phyloP scores from a whole-genome alignment of 1,140 invertebrate species.

The Drosophila murphyi region DNA sequence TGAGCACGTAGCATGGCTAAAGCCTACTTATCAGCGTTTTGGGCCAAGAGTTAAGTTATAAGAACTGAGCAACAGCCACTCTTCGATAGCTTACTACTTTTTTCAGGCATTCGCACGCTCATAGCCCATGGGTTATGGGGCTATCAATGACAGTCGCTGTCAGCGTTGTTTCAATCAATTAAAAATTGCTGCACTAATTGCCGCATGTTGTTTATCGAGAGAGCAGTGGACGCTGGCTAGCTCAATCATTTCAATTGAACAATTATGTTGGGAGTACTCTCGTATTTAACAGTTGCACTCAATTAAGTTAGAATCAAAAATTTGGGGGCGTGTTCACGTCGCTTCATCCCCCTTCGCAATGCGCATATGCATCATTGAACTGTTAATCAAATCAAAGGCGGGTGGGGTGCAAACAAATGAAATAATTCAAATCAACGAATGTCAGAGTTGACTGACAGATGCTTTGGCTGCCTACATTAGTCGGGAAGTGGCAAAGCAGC shows the following conservation, averaged over 20 bases:
- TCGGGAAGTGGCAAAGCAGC: conserved; percentile 19
- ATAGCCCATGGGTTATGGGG: conserved; percentile 6
- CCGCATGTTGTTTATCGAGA: conserved; percentile 56
- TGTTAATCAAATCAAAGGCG: conserved; percentile 39
- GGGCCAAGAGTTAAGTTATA: conserved; percentile 18
- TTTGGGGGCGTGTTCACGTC: not conserved
- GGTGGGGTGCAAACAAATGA: conserved; percentile 31
- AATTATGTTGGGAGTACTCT: conserved; percentile 52
- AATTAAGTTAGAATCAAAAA: conserved; percentile 59
- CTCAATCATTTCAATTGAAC: conserved; percentile 75
- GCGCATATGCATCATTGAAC: conserved; percentile 45
- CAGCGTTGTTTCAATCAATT: conserved; percentile 62
- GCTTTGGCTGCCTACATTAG: not conserved
- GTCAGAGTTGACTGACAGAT: conserved; percentile 12
- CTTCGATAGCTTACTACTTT: conserved; percentile 16
- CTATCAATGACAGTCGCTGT: conserved; percentile 54
- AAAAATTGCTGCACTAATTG: conserved; percentile 72
- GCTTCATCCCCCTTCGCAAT: not conserved
- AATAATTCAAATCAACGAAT: conserved; percentile 48
- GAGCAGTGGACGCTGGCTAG: not conserved
- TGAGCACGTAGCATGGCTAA: conserved; percentile 35
- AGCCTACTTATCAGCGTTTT: conserved; percentile 49
- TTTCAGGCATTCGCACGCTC: conserved; percentile 46
- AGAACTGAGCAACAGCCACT: conserved; percentile 3
- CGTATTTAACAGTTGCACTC: conserved; percentile 63